These are phyloP conservation scores for Drosophila tristis DNA, from an alignment of 1,140 invertebrate species.

Conservation along the genomic window DNA sequence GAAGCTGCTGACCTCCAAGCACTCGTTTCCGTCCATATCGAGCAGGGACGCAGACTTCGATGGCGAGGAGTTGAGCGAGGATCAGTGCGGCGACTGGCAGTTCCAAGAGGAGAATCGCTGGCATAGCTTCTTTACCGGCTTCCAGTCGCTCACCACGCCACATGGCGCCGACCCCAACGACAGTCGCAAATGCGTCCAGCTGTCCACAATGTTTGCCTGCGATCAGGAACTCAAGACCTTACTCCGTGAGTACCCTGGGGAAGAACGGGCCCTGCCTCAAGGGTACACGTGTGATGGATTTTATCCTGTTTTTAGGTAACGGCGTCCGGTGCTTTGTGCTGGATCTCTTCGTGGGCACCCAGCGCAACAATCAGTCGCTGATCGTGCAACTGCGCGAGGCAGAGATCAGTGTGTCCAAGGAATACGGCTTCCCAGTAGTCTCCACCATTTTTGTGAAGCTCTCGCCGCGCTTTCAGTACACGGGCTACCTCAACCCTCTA, in stretches of 20 bases:
- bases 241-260: constrained; percentile 49
- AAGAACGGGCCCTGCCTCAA: background rate
- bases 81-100: constrained; percentile 22
- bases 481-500: constrained; percentile 40
- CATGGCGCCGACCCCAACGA: constrained; percentile 35
- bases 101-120: constrained; percentile 59
- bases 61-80: constrained; percentile 48
- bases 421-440: constrained; percentile 64
- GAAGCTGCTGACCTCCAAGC: constrained; percentile 6
- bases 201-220: constrained; percentile 11
- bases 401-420: constrained; percentile 64
- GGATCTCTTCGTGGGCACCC: constrained; percentile 59
- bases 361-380: constrained; percentile 58
- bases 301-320: constrained; percentile 23
- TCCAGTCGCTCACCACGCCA: constrained; percentile 50
- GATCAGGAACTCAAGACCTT: constrained; percentile 35
- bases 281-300: background rate
- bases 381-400: constrained; percentile 66
- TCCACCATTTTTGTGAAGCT: constrained; percentile 70
- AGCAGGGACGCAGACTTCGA: background rate
- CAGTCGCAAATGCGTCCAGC: constrained; percentile 64
- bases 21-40: background rate
- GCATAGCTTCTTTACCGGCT: constrained; percentile 66
- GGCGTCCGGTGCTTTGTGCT: constrained; percentile 70
- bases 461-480: constrained; percentile 70